phyloP scores from a whole-genome alignment of 2,888 invertebrate genomes.

The Tetramorium bicarinatum region DNA sequence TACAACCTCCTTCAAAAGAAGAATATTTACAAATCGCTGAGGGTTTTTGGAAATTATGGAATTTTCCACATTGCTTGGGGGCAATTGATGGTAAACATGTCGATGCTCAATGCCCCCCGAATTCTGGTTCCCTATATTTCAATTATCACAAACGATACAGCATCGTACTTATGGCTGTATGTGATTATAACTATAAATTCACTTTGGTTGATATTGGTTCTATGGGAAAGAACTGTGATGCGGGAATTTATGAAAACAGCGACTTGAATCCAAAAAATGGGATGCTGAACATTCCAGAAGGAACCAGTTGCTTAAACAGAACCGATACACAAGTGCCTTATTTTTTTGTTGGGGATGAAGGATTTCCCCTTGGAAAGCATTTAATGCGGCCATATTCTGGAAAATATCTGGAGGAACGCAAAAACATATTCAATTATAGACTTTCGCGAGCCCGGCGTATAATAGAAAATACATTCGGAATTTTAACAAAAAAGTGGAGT shows the following conservation, averaged over 20 bases:
- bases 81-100: constrained; percentile 21
- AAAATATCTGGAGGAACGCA: background rate
- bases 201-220: constrained; percentile 1
- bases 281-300: constrained; percentile 17
- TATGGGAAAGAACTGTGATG: constrained; percentile 14
- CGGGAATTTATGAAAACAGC: constrained; percentile 14
- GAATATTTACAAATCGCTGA: constrained; percentile 37
- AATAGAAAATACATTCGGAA: constrained; percentile 28
- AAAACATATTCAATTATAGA: constrained; percentile 24
- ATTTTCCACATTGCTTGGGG: constrained; percentile 28
- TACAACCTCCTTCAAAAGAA: constrained; percentile 11
- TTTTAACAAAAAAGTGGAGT: background rate
- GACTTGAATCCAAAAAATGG: background rate
- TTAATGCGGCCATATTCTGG: constrained; percentile 24
- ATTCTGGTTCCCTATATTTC: constrained; percentile 1
- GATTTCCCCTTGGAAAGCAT: constrained; percentile 14
- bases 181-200: background rate
- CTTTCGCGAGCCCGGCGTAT: constrained; percentile 14
- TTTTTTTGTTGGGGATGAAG: constrained; percentile 25
- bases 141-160: constrained; percentile 35
- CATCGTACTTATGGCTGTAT: constrained; percentile 1
- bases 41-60: constrained; percentile 31
- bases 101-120: constrained; percentile 14
- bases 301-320: constrained; percentile 6
- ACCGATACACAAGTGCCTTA: constrained; percentile 15